Evolutionary conservation across 2,113 vertebrate genomes (phyloP).

Genomic region (Geothlypis trichas): DNA sequence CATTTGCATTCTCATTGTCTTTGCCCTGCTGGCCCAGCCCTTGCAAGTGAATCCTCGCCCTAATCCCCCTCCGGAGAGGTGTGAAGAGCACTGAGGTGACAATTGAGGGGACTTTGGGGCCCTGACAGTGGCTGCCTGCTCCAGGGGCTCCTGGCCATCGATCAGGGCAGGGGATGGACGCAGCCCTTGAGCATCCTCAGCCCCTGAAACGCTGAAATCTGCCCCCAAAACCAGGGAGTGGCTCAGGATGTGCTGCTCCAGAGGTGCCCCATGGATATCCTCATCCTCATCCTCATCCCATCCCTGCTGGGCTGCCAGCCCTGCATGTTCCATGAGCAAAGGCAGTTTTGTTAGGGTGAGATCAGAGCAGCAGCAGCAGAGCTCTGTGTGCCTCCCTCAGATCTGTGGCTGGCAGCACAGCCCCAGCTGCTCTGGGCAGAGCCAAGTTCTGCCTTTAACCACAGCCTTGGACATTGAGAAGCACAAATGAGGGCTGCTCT

Average conservation of each 20-base stretch:
- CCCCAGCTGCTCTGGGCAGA: not conserved
- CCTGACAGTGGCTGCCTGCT: not conserved
- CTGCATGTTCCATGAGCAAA: not conserved
- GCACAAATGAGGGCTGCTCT: not conserved
- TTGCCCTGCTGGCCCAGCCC: conserved; percentile 56
- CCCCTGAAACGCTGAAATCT: not conserved
- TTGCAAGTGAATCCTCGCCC: conserved; percentile 34
- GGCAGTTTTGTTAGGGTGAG: not conserved
- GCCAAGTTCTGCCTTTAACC: not conserved
- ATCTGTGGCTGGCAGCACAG: not conserved
- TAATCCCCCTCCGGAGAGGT: conserved; percentile 45
- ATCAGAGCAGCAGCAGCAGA: not conserved
- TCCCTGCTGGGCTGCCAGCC: not conserved
- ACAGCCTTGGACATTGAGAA: not conserved
- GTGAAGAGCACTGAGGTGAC: conserved; percentile 44
- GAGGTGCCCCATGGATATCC: rapidly evolving
- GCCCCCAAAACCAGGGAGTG: not conserved
- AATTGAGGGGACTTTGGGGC: conserved; percentile 17
- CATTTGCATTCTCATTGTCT: conserved; percentile 60
- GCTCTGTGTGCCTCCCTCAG: not conserved
- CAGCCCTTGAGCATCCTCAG: not conserved
- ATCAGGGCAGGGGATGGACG: not conserved
- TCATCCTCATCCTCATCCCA: no score
- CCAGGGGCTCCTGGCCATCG: not conserved
- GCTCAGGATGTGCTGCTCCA: not conserved